Conservation (phyloP, 2,113 vertebrate species). For the Ictalurus punctatus region DNA sequence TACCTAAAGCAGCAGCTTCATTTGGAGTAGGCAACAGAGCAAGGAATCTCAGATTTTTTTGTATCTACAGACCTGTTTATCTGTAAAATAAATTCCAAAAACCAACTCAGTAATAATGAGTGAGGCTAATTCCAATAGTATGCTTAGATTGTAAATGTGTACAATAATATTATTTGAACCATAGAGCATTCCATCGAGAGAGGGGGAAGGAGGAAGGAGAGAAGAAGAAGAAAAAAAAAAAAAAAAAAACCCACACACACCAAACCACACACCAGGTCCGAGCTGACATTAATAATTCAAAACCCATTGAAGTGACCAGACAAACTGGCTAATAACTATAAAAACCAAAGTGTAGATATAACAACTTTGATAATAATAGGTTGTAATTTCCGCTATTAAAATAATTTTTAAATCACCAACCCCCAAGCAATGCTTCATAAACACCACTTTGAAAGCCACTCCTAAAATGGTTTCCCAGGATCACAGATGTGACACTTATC, state of each 20-base stretch:
- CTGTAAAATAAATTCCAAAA: neutral
- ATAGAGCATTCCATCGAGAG: neutral
- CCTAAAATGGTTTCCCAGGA: neutral
- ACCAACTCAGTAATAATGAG: neutral
- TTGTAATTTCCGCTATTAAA: neutral
- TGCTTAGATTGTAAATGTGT: neutral
- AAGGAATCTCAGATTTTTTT: neutral
- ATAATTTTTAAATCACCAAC: neutral
- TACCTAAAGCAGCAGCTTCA: too few relatives aligned
- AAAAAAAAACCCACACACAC: too few relatives aligned
- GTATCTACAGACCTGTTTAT: neutral
- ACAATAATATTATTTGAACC: neutral
- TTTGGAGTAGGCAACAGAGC: neutral
- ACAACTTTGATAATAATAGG: neutral
- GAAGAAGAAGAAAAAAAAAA: too few relatives aligned
- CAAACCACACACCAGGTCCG: neutral
- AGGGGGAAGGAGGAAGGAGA: too few relatives aligned
- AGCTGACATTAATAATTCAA: neutral
- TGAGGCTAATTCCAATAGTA: neutral
- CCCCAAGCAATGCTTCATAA: neutral
- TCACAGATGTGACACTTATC: neutral
- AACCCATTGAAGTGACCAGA: too few relatives aligned
- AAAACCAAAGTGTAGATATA: neutral
- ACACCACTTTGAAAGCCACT: neutral
- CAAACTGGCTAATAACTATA: neutral